A percentile compares a stretch with the other conserved stretches of the same genome.
Evolutionary conservation across 1,140 invertebrate species (phyloP).

Genomic region (Scylla paramamosain): DNA sequence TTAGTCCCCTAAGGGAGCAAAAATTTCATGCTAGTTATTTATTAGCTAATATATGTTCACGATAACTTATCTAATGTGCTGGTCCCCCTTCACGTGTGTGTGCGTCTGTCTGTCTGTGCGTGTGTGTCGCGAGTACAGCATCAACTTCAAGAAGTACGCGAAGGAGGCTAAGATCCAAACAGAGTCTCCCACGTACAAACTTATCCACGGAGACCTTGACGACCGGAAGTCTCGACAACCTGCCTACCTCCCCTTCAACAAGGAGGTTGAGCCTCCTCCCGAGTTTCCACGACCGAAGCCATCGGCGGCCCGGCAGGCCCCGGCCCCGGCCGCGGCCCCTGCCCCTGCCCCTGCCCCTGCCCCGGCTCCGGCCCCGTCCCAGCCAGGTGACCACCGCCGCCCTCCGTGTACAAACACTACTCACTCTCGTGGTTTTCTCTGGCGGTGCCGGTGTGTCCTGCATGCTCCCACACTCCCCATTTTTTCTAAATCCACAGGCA

Average conservation of each 20-base stretch:
- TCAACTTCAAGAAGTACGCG: slow-evolving; percentile 80
- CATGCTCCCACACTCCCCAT: slow-evolving; percentile 46
- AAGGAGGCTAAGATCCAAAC: slow-evolving; percentile 73
- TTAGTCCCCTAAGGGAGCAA: too few relatives aligned
- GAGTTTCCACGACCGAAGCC: slow-evolving; percentile 57
- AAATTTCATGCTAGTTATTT: too few relatives aligned
- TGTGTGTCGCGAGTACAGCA: slow-evolving; percentile 76
- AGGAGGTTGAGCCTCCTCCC: slow-evolving; percentile 61
- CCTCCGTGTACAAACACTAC: slow-evolving; percentile 26
- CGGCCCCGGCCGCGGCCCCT: slow-evolving; percentile 35
- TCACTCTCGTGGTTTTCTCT: slow-evolving; percentile 49
- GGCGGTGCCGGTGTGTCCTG: slow-evolving; percentile 58
- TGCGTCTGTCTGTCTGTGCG: slow-evolving; percentile 46
- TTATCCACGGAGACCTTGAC: slow-evolving; percentile 77
- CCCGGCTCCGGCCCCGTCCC: neutral
- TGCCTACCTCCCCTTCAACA: slow-evolving; percentile 55
- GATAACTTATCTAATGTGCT: too few relatives aligned
- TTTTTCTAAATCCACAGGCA: neutral
- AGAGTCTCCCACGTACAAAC: slow-evolving; percentile 76
- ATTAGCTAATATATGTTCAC: too few relatives aligned
- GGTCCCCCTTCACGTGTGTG: too few relatives aligned
- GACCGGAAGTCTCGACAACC: slow-evolving; percentile 63
- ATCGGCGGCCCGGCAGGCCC: slow-evolving; percentile 37
- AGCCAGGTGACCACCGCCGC: slow-evolving; percentile 66
- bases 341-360: slow-evolving; percentile 28